phyloP scores from a whole-genome alignment of 2,888 invertebrate species.

The Camponotus fellah region DNA sequence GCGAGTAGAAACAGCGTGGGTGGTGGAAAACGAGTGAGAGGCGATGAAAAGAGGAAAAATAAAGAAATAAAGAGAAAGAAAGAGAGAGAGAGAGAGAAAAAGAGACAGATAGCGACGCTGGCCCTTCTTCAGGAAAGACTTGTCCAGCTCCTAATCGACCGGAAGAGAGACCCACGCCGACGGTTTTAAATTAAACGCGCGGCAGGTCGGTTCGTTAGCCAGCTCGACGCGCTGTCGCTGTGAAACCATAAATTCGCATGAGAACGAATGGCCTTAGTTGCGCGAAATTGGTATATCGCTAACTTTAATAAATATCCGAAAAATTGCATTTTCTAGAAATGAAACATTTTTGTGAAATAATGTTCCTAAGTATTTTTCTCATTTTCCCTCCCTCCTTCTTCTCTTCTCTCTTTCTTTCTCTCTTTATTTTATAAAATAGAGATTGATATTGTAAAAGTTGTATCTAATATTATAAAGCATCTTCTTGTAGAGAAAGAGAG shows the following conservation, averaged over 20 bases:
- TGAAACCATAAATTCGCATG: slow-evolving; percentile 73
- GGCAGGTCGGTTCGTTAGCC: slow-evolving; percentile 73
- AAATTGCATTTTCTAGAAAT: slow-evolving; percentile 16
- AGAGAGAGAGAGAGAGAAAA: slow-evolving; percentile 46
- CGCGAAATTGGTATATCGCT: slow-evolving; percentile 12
- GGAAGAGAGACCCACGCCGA: slow-evolving; percentile 78
- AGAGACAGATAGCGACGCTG: slow-evolving; percentile 46
- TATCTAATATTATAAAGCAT: not conserved
- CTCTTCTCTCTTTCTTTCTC: too few species aligned
- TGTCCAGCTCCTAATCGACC: slow-evolving; percentile 80
- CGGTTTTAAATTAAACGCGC: slow-evolving; percentile 77
- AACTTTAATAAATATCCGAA: slow-evolving; percentile 8
- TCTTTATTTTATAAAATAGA: slow-evolving; percentile 9
- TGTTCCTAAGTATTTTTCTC: not conserved
- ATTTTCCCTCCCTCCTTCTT: not conserved
- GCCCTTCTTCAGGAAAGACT: slow-evolving; percentile 74
- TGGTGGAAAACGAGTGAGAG: slow-evolving; percentile 27
- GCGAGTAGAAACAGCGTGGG: slow-evolving; percentile 44
- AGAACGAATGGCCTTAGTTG: slow-evolving; percentile 69
- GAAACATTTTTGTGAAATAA: slow-evolving; percentile 7
- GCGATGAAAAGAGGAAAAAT: slow-evolving; percentile 4
- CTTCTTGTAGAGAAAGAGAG: not conserved
- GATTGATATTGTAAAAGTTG: slow-evolving; percentile 14
- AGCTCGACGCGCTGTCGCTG: slow-evolving; percentile 74
- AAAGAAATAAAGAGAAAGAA: slow-evolving; percentile 53